phyloP scores from a whole-genome alignment of 2,797 vertebrate species.

The Onychomys arenicola region DNA sequence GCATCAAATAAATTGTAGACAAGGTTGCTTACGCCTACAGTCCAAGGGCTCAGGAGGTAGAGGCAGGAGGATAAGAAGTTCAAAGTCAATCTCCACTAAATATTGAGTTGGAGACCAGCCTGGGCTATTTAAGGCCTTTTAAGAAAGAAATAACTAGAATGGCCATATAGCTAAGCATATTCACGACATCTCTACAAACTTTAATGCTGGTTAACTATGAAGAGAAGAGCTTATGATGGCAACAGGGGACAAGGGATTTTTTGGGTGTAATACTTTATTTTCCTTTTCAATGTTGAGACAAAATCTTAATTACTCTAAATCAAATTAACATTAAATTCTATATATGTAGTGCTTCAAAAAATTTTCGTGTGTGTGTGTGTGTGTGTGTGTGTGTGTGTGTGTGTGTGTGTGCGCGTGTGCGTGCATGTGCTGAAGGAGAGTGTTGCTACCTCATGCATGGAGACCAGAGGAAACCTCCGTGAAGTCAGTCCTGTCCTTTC shows the following conservation, averaged over 20 bases:
- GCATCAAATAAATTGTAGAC: neutral
- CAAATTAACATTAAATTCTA: constrained; percentile 42
- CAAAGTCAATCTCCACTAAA: neutral
- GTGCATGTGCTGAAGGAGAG: too few species aligned
- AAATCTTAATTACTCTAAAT: neutral
- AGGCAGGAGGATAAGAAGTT: neutral
- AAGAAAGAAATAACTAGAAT: neutral
- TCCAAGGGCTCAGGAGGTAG: neutral
- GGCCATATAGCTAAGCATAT: too few species aligned
- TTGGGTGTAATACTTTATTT: constrained; percentile 37
- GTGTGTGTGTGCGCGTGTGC: neutral
- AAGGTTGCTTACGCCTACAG: neutral
- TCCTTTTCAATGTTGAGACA: neutral
- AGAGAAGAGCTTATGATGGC: neutral
- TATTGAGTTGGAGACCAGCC: too few species aligned
- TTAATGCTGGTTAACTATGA: neutral
- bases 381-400: neutral
- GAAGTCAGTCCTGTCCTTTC: neutral
- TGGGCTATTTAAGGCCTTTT: neutral
- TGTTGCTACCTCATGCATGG: neutral
- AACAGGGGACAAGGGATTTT: neutral
- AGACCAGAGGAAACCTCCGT: neutral
- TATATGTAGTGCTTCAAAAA: neutral
- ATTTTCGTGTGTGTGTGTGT: neutral
- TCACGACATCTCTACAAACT: neutral